Percentiles rank a stretch among this genome's conserved stretches.
Evolutionary conservation across 2,113 vertebrate species (phyloP).

Genomic region (Prunella himalayana): DNA sequence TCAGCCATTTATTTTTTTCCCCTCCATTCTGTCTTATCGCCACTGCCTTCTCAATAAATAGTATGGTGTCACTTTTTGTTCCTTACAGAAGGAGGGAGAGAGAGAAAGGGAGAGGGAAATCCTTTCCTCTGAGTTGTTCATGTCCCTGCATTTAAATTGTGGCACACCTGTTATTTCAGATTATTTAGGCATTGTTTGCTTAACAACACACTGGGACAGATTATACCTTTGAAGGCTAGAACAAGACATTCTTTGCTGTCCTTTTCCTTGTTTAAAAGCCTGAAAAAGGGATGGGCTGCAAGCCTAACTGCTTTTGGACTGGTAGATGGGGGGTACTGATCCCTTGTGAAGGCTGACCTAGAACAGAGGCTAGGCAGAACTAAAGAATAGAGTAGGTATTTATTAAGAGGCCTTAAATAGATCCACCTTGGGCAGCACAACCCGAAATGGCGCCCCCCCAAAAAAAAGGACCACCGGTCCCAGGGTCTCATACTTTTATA

Average conservation of each 20-base stretch:
- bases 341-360: background rate
- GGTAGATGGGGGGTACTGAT: background rate
- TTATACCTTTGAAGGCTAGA: background rate
- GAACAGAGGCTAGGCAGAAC: background rate
- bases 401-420: background rate
- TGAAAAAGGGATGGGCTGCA: background rate
- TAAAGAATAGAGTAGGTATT: background rate
- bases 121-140: background rate
- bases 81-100: background rate
- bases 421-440: background rate
- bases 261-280: background rate
- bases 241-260: background rate
- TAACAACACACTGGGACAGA: background rate
- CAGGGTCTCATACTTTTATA: background rate
- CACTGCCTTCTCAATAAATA: background rate
- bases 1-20: background rate
- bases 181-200: background rate
- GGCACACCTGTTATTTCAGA: background rate
- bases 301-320: background rate
- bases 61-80: background rate
- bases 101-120: background rate
- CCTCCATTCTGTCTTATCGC: background rate
- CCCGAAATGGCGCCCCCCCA: background rate
- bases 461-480: background rate
- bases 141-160: background rate